Percentiles rank a stretch among this genome's conserved stretches.
Conservation (phyloP, 23 tunicate genomes). For the Phallusia fumigata region DNA sequence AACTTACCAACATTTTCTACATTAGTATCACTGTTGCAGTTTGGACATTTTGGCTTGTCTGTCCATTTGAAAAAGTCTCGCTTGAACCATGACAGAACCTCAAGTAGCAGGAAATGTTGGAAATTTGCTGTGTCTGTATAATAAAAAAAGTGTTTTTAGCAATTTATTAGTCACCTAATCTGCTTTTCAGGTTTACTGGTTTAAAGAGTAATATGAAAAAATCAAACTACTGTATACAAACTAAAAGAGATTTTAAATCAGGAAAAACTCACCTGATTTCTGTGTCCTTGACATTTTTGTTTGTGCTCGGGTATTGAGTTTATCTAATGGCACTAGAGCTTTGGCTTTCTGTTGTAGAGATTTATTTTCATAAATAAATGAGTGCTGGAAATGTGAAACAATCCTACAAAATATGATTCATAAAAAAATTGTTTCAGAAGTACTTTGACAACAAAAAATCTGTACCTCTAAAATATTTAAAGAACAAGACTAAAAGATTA, state of each 20-base stretch:
- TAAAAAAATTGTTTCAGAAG: background rate
- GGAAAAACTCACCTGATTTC: background rate
- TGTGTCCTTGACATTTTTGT: background rate
- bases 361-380: constrained; percentile 50
- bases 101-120: constrained; percentile 65
- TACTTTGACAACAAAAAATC: constrained; percentile 11
- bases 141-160: background rate
- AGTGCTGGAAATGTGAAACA: constrained; percentile 41
- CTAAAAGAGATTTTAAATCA: too few relatives aligned
- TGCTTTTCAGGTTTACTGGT: too few relatives aligned
- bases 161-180: background rate
- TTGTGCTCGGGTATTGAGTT: constrained; percentile 34
- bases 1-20: background rate
- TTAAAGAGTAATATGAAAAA: too few relatives aligned
- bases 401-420: constrained; percentile 12
- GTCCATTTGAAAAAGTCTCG: constrained; percentile 92
- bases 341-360: constrained; percentile 61
- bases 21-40: constrained; percentile 25
- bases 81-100: constrained; percentile 87
- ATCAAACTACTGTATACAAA: too few relatives aligned
- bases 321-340: constrained; percentile 35
- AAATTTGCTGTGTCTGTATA: constrained; percentile 20
- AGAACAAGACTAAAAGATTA: too few relatives aligned
- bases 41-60: constrained; percentile 64
- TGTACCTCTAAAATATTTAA: background rate